Percentiles rank a stretch among this genome's conserved stretches.
These are phyloP conservation scores for Pollachius pollachius DNA, from an alignment of 2,113 vertebrate genomes.

Conservation along the genomic window DNA sequence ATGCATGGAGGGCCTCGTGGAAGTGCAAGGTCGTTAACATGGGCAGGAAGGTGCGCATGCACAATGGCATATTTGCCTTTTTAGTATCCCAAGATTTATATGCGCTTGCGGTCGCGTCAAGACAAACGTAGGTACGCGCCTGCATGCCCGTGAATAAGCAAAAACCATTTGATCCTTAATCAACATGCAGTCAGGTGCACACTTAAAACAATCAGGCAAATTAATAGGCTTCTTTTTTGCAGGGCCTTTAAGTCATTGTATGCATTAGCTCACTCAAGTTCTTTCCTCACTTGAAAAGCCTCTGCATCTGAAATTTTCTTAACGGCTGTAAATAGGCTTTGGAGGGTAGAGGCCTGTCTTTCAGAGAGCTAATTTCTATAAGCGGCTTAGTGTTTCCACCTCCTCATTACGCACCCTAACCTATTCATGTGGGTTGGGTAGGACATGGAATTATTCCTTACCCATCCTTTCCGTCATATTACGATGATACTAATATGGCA, in stretches of 20 bases:
- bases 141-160: no score
- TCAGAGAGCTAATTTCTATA: conserved; percentile 68
- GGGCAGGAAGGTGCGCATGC: not conserved
- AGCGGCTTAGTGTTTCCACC: conserved; percentile 69
- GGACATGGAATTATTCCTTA: conserved; percentile 49
- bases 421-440: conserved; percentile 54
- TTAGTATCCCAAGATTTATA: no score
- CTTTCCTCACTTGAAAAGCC: conserved; percentile 28
- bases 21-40: conserved; percentile 44
- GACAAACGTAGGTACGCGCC: no score
- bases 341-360: conserved; percentile 52
- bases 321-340: conserved; percentile 69
- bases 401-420: conserved; percentile 65
- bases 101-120: no score
- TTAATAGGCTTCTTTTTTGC: conserved; percentile 12
- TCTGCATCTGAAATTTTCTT: conserved; percentile 59
- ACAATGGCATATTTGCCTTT: not conserved
- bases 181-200: not conserved
- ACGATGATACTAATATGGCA: conserved; percentile 46
- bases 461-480: conserved; percentile 41
- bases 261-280: conserved; percentile 29
- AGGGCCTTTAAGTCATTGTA: conserved; percentile 26
- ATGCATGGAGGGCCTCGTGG: conserved; percentile 1
- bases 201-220: conserved; percentile 3
- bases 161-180: no score